These are phyloP conservation scores for Thereva nobilitata DNA, from an alignment of 2,888 invertebrate species.

Conservation along the genomic window DNA sequence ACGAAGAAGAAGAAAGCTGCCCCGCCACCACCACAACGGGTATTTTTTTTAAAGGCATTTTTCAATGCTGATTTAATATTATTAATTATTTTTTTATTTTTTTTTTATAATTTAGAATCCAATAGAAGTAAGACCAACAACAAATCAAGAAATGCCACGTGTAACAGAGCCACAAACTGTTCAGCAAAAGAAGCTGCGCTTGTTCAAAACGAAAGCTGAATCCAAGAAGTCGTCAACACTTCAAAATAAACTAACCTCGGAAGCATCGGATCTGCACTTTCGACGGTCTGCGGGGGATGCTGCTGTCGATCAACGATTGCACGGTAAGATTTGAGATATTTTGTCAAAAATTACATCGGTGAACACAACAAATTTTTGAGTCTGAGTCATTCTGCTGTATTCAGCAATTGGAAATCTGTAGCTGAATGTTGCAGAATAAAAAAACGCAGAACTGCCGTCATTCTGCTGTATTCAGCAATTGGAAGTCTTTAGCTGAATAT, in stretches of 20 bases:
- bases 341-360: too few relatives aligned
- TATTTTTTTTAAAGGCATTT: conserved; percentile 9
- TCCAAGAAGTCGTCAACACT: conserved; percentile 54
- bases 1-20: conserved; percentile 77
- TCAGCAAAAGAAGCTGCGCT: conserved; percentile 63
- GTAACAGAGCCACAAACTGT: conserved; percentile 43
- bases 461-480: too few relatives aligned
- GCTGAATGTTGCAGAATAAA: too few relatives aligned
- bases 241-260: conserved; percentile 21
- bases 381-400: too few relatives aligned
- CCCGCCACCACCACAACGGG: conserved; percentile 44
- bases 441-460: too few relatives aligned
- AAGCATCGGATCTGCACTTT: conserved; percentile 37
- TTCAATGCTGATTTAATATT: conserved; percentile 14
- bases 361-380: too few relatives aligned
- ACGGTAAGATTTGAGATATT: background rate
- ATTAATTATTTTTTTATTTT: background rate
- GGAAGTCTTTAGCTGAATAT: too few relatives aligned
- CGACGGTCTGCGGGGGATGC: background rate
- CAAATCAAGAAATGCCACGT: conserved; percentile 52
- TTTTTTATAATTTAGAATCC: background rate
- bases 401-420: too few relatives aligned
- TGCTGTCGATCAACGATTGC: background rate
- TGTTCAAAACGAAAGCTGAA: conserved; percentile 77
- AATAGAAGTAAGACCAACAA: conserved; percentile 57